Conservation (phyloP, 2,797 vertebrate genomes). For the Sebastes hubbsi region DNA sequence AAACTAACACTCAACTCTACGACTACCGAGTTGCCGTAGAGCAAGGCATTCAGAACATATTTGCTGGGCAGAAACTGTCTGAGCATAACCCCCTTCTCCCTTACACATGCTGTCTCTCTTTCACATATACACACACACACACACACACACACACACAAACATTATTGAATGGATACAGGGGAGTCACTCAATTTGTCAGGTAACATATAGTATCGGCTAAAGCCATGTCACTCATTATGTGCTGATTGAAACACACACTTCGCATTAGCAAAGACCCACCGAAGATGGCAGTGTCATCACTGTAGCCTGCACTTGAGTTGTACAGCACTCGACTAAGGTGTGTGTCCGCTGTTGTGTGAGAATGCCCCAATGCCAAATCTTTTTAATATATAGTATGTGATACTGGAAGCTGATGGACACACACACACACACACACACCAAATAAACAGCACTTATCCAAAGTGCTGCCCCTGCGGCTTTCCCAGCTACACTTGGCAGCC, state of each 20-base stretch:
- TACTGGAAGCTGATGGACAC: not conserved
- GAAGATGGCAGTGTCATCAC: not conserved
- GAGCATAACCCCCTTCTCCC: not conserved
- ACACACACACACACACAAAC: not conserved
- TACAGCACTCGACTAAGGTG: not conserved
- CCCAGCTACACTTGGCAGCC: slow-evolving; percentile 21
- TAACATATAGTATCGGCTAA: not conserved
- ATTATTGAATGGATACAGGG: not conserved
- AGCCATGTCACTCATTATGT: not conserved
- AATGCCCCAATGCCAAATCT: slow-evolving; percentile 5
- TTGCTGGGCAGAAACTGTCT: not conserved
- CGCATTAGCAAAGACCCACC: not conserved
- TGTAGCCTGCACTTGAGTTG: not conserved
- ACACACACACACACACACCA: not conserved
- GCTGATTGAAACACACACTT: slow-evolving; percentile 1
- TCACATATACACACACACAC: no score
- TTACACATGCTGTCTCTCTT: not conserved
- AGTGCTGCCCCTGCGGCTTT: slow-evolving; percentile 24
- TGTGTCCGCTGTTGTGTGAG: not conserved
- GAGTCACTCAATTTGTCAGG: not conserved
- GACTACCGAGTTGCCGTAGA: not conserved
- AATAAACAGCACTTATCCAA: slow-evolving; percentile 36
- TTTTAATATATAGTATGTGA: slow-evolving; percentile 16
- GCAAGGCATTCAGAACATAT: slow-evolving; percentile 15
- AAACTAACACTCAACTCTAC: not conserved